phyloP scores from a whole-genome alignment of 1,140 invertebrate genomes.

The Drosophila bifasciata region DNA sequence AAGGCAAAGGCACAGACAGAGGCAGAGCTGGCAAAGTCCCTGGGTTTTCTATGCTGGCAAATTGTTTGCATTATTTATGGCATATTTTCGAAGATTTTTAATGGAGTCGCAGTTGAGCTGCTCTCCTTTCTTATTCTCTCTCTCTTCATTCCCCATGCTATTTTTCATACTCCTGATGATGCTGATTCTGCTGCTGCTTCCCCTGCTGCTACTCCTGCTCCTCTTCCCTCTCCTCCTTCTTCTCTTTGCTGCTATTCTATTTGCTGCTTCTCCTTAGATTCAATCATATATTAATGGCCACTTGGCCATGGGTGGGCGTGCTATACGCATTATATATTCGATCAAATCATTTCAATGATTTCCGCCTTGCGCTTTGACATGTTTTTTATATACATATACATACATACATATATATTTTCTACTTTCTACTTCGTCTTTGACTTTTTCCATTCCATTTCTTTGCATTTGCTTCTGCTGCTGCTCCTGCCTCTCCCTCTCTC shows the following conservation, averaged over 20 bases:
- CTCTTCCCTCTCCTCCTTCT: background rate
- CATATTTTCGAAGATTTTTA: conserved; percentile 81
- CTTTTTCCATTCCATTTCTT: conserved; percentile 13
- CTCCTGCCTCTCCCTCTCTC: background rate
- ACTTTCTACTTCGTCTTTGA: conserved; percentile 15
- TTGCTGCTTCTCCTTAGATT: conserved; percentile 13
- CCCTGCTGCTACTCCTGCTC: too few species aligned
- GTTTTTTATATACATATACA: conserved; percentile 9
- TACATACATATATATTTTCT: conserved; percentile 3
- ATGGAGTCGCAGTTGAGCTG: conserved; percentile 57
- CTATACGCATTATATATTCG: conserved; percentile 56
- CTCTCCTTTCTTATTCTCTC: conserved; percentile 23
- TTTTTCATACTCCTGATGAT: too few species aligned
- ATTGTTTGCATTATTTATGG: conserved; percentile 78
- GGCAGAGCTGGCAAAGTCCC: conserved; percentile 20
- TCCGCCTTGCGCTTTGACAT: conserved; percentile 21
- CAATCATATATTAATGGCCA: conserved; percentile 77
- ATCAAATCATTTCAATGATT: conserved; percentile 44
- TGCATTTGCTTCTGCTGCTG: too few species aligned
- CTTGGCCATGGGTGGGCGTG: conserved; percentile 33
- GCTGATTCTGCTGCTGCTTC: too few species aligned
- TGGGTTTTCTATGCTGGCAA: conserved; percentile 68
- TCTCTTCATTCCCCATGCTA: conserved; percentile 36
- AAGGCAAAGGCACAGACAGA: background rate
- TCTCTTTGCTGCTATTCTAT: background rate